A percentile compares a stretch with the other conserved stretches of the same genome.
phyloP scores from a whole-genome alignment of 2,888 invertebrate species.

The Petrolisthes manimaculis region DNA sequence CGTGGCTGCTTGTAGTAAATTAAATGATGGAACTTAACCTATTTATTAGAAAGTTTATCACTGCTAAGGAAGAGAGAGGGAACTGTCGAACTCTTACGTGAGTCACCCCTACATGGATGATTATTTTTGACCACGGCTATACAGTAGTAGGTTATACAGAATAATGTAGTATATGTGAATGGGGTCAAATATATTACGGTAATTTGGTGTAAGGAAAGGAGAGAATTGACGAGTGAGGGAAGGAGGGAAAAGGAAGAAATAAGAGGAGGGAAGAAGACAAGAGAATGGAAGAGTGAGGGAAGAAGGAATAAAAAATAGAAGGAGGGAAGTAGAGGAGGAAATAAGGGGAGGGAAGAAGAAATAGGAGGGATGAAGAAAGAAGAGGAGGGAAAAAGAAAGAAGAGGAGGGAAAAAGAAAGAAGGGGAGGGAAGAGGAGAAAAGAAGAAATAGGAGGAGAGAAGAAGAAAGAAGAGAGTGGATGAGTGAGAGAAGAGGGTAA shows the following conservation, averaged over 20 bases:
- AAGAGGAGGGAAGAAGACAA: not conserved
- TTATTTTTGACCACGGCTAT: too few species aligned
- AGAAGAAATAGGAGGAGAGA: not conserved
- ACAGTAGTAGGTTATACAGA: too few species aligned
- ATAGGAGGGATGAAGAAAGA: too few species aligned
- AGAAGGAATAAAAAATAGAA: not conserved
- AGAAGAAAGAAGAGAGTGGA: not conserved
- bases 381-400: not conserved
- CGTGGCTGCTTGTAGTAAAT: too few species aligned
- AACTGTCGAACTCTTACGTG: too few species aligned
- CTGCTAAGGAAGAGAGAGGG: too few species aligned
- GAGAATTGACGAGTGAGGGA: not conserved
- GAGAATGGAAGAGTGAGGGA: not conserved
- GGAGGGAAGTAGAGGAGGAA: not conserved
- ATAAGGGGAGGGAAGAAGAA: not conserved
- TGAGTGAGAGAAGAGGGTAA: not conserved
- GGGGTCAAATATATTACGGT: too few species aligned
- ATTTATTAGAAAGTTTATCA: too few species aligned
- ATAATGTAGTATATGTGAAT: too few species aligned
- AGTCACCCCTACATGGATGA: too few species aligned
- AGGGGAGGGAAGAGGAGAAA: not conserved
- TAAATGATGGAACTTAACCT: too few species aligned
- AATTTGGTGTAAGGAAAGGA: too few species aligned
- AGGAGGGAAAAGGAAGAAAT: not conserved
- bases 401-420: not conserved